A percentile compares a stretch with the other conserved stretches of the same genome.
phyloP scores from a whole-genome alignment of 2,797 vertebrate genomes.

The Galaxias olidus region DNA sequence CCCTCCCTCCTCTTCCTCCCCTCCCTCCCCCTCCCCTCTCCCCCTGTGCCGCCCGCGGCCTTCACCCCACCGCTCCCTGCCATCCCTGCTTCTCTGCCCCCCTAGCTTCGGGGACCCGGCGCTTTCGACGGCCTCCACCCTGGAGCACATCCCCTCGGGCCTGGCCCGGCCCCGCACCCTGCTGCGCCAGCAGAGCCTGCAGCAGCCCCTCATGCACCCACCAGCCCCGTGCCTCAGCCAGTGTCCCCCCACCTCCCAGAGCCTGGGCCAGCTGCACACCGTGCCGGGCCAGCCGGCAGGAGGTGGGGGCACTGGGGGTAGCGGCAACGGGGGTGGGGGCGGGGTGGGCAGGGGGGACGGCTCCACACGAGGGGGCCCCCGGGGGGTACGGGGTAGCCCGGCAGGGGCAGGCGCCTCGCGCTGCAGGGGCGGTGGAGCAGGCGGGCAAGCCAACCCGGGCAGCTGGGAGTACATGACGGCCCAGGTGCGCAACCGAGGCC shows the following conservation, averaged over 20 bases:
- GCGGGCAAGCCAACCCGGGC: constrained; percentile 85
- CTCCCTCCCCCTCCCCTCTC: constrained; percentile 64
- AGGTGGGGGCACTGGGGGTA: constrained; percentile 65
- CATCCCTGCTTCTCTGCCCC: constrained; percentile 82
- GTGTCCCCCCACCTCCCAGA: constrained; percentile 94
- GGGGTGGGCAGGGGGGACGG: constrained; percentile 78
- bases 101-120: constrained; percentile 86
- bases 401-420: constrained; percentile 82
- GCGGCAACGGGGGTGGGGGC: constrained; percentile 78
- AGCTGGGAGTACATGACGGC: constrained; percentile 99
- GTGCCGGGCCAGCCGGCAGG: constrained; percentile 78
- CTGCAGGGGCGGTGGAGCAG: constrained; percentile 78
- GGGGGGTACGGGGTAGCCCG: constrained; percentile 76
- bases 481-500: constrained; percentile 94
- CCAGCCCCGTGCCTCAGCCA: constrained; percentile 73
- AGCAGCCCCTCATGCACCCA: constrained; percentile 92
- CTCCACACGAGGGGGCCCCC: constrained; percentile 73
- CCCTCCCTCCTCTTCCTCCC: constrained; percentile 51
- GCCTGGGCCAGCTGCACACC: constrained; percentile 89
- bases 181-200: constrained; percentile 94
- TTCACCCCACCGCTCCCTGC: constrained; percentile 78
- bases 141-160: constrained; percentile 89
- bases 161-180: constrained; percentile 89
- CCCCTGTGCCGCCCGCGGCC: constrained; percentile 76
- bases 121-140: constrained; percentile 87